These are phyloP conservation scores for Chlamydotis undulata DNA, from an alignment of 2,113 vertebrate species.

Conservation along the genomic window DNA sequence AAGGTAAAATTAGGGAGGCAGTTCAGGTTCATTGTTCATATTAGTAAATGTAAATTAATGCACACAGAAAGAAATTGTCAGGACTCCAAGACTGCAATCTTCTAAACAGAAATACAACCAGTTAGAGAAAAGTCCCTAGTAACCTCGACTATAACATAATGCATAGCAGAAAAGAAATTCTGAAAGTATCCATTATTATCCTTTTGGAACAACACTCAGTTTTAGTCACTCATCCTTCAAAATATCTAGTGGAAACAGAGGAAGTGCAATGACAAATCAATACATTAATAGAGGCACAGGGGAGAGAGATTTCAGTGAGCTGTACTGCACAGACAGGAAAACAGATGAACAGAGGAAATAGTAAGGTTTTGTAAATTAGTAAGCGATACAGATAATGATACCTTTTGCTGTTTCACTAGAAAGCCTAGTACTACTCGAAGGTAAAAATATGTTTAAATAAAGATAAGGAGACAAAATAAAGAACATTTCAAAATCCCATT, in stretches of 20 bases:
- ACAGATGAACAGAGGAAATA: background rate
- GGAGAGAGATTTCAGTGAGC: background rate
- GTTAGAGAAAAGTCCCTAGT: background rate
- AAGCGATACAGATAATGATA: background rate
- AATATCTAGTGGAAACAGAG: background rate
- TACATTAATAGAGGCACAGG: background rate
- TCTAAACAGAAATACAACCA: background rate
- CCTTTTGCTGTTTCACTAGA: background rate
- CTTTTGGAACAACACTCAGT: background rate
- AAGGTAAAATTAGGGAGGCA: background rate
- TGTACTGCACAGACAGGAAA: background rate
- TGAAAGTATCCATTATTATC: background rate
- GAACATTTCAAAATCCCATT: background rate
- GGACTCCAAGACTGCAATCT: background rate
- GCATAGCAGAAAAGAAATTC: background rate
- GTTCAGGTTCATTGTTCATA: background rate
- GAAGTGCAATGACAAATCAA: background rate
- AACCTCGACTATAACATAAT: background rate
- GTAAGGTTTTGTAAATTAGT: background rate
- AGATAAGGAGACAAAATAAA: background rate
- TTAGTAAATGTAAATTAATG: background rate
- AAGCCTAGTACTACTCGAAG: background rate
- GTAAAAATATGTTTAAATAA: background rate
- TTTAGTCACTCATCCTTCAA: background rate
- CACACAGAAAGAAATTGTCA: background rate